These are phyloP conservation scores for Nothoprocta pentlandii DNA, from an alignment of 2,113 vertebrate genomes.

Conservation along the genomic window DNA sequence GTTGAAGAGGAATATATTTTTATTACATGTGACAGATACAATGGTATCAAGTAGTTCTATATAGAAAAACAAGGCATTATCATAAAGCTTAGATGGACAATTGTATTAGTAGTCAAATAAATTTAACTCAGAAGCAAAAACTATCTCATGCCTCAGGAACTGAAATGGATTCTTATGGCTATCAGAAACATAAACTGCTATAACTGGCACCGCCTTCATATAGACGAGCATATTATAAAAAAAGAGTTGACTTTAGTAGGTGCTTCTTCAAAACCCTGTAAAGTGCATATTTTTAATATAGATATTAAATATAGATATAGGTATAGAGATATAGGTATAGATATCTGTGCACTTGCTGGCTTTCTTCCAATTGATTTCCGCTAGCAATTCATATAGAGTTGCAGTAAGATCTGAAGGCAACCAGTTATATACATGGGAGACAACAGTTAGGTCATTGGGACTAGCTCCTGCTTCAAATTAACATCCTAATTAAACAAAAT, in stretches of 20 bases:
- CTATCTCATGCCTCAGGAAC: neutral
- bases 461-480: neutral
- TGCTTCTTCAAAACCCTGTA: neutral
- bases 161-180: neutral
- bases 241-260: neutral
- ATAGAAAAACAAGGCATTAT: neutral
- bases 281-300: neutral
- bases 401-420: neutral
- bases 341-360: neutral
- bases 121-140: neutral
- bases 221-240: neutral
- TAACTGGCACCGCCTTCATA: neutral
- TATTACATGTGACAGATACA: conserved; percentile 13
- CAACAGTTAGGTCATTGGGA: neutral
- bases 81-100: conserved; percentile 15
- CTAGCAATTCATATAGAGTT: neutral
- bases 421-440: neutral
- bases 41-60: neutral
- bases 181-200: neutral
- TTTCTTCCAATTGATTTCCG: neutral
- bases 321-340: too few species aligned
- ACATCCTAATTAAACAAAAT: neutral
- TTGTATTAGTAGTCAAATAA: neutral
- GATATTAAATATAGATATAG: too few species aligned
- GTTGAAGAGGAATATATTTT: neutral